Evolutionary conservation across 2,797 vertebrate genomes (phyloP).

Genomic region (Gallinago nigripennis): DNA sequence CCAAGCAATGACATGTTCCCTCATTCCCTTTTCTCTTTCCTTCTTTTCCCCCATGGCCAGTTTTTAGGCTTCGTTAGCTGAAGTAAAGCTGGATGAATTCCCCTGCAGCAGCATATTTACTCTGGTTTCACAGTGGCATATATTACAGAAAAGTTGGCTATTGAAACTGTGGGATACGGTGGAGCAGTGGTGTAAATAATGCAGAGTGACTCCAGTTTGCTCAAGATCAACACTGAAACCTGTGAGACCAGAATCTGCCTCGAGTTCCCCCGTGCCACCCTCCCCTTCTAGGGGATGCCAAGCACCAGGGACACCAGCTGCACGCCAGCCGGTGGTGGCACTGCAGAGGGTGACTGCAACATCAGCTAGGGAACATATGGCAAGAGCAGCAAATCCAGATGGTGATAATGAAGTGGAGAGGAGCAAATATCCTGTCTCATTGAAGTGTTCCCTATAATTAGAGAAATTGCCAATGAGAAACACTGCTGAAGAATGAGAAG

Average conservation of each 20-base stretch:
- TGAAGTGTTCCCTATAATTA: neutral
- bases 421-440: neutral
- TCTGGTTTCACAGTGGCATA: neutral
- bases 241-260: neutral
- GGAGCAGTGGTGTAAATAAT: neutral
- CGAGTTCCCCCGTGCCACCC: neutral
- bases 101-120: neutral
- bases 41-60: neutral
- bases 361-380: neutral
- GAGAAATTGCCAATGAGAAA: neutral
- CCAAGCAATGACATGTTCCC: neutral
- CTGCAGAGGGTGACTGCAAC: neutral
- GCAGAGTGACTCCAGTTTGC: neutral
- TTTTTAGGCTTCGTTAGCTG: neutral
- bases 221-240: neutral
- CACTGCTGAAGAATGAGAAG: neutral
- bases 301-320: neutral
- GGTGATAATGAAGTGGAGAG: neutral
- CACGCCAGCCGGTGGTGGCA: rapidly evolving
- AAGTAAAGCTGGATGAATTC: neutral
- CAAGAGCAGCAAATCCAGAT: neutral
- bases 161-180: neutral
- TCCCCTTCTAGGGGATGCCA: neutral
- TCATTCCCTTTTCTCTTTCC: neutral
- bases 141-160: neutral